Conservation (phyloP, 2,888 invertebrate genomes). For the Amphipyra berbera region DNA sequence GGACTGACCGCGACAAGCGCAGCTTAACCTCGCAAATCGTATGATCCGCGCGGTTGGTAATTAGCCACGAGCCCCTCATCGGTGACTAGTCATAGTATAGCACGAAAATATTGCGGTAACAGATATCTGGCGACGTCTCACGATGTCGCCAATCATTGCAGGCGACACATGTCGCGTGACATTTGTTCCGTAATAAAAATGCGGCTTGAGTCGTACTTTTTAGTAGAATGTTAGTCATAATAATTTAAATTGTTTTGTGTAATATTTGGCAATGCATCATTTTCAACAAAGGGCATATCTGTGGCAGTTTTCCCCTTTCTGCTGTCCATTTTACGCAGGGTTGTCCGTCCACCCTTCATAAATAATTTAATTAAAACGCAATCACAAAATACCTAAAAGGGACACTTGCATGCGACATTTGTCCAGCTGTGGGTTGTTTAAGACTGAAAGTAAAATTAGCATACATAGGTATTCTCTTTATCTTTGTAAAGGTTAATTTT, state of each 20-base stretch:
- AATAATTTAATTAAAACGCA: conserved; percentile 28
- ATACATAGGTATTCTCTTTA: too few species aligned
- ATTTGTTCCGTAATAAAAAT: too few species aligned
- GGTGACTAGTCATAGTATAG: too few species aligned
- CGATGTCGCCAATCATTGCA: too few species aligned
- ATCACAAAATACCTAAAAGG: conserved; percentile 21
- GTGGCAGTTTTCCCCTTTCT: conserved; percentile 17
- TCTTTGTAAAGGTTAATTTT: neutral
- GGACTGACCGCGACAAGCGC: too few species aligned
- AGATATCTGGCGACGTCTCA: too few species aligned
- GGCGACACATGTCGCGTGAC: too few species aligned
- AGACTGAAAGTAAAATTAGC: neutral
- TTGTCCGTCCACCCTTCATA: conserved; percentile 19
- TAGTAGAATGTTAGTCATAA: conserved; percentile 17
- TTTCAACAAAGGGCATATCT: conserved; percentile 19
- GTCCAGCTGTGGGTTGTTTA: conserved; percentile 5
- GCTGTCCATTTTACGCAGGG: conserved; percentile 6
- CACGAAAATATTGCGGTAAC: too few species aligned
- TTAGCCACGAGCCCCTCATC: too few species aligned
- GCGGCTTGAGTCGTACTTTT: conserved; percentile 16
- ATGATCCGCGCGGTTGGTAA: too few species aligned
- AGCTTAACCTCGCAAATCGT: too few species aligned
- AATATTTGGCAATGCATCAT: conserved; percentile 29
- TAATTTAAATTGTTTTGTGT: conserved; percentile 24
- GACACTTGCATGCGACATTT: conserved; percentile 3